phyloP scores from a whole-genome alignment of 2,113 vertebrate species.

The Illadopsis cleaveri region DNA sequence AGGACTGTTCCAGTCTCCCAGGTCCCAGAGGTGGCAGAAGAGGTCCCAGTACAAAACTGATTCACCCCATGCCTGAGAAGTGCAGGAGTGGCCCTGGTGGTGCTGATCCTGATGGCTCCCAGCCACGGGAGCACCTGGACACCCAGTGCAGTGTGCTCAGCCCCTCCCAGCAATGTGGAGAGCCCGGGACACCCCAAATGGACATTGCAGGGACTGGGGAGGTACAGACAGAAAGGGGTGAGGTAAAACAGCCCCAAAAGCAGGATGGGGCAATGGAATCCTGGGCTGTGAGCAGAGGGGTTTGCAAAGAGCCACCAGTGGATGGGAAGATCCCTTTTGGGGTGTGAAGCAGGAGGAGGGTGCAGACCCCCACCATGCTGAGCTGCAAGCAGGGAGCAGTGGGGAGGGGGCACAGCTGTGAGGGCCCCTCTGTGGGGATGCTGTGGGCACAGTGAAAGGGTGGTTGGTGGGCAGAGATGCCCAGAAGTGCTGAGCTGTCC shows the following conservation, averaged over 20 bases:
- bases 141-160: not conserved
- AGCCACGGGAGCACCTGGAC: not conserved
- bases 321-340: not conserved
- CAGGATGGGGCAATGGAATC: rapidly evolving
- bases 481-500: not conserved
- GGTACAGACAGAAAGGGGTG: not conserved
- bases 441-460: not conserved
- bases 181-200: not conserved
- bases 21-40: not conserved
- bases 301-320: not conserved
- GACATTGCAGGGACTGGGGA: not conserved
- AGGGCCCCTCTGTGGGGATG: too few species aligned
- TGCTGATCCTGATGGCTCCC: not conserved
- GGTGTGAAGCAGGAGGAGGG: not conserved
- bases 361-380: not conserved
- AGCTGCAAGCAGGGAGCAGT: not conserved
- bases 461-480: not conserved
- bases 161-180: rapidly evolving
- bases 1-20: not conserved
- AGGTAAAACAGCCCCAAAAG: not conserved
- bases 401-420: not conserved
- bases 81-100: not conserved
- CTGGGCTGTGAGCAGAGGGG: not conserved
- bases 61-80: not conserved
- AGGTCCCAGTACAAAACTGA: not conserved